Base-by-base conservation (phyloP, 2,113 vertebrate genomes). In the Chaetodon auriga region DNA sequence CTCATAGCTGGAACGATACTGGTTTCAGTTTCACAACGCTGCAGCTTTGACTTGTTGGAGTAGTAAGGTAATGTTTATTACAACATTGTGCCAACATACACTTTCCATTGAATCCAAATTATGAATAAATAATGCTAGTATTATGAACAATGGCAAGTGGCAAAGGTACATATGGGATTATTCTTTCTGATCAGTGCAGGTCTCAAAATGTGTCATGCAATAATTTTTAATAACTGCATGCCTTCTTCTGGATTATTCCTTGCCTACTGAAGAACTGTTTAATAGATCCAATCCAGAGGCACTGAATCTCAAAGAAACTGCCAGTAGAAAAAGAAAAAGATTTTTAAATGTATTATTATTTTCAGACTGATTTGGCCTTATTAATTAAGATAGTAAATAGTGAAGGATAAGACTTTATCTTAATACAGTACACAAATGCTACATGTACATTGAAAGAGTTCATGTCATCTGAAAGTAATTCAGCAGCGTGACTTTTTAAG, bases 1-100 rank as follows among this genome's bases (percentile, higher is more conserved):
- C 49, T 54, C 10, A 49, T 7, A 78, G 43, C 51, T 76, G 12
- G 62, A 60, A 78, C 9, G 41, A 58, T 81, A 66, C 75, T 79
- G 83, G n/a, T 69, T 81, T 75, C 51, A 75, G 74, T 58, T 64
- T 61, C 62, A 71, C 19, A 41, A 45, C 12, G 43, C 46, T 19
- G 45, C 43, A 81, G 41, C 49, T 19, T 54, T 18, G 19, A 10
- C 14, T 60, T 62, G 23, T 55, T 64, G 12, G 18, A 43, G 35
- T 46, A 36, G 10, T 68, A 55, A 77, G 41, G 16, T 63, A 48
- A 62, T 43, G 14, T 55, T 51, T 64, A 36, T 54, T 73, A 45
- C 13, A 57, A n/a, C 14, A 68, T 2, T 72, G 65, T 89, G 71
- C 62, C 75, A 89, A 91, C 11, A 58, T 2, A 58, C 13, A 57